Conservation (phyloP, 2,797 vertebrate genomes). For the Microctenopoma lineatum region DNA sequence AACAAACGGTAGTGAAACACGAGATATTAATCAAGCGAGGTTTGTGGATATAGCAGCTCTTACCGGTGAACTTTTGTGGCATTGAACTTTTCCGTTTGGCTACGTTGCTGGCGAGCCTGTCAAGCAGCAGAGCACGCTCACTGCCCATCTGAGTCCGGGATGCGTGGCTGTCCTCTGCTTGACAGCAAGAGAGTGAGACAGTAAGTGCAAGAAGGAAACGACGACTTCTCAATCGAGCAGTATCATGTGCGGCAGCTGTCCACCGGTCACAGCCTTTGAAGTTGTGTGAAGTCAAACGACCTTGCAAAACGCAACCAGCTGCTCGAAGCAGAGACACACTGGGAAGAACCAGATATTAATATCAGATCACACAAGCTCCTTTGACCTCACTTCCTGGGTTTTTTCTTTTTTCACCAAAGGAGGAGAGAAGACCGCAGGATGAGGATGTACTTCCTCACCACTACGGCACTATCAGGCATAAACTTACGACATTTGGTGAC, state of each 20-base stretch:
- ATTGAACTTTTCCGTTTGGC: slow-evolving; percentile 96
- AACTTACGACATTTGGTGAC: slow-evolving; percentile 69
- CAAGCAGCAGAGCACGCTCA: slow-evolving; percentile 92
- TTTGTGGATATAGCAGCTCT: slow-evolving; percentile 64
- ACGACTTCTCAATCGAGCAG: slow-evolving; percentile 15
- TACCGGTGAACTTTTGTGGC: slow-evolving; percentile 97
- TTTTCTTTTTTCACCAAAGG: slow-evolving; percentile 51
- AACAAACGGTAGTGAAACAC: not conserved
- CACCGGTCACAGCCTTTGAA: slow-evolving; percentile 8
- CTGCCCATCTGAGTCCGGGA: slow-evolving; percentile 90
- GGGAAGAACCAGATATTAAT: slow-evolving; percentile 58
- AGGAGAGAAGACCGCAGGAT: slow-evolving; percentile 69
- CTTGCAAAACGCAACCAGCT: slow-evolving; percentile 8
- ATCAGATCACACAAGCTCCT: slow-evolving; percentile 48
- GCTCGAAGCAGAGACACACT: slow-evolving; percentile 6
- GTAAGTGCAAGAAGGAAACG: slow-evolving; percentile 23
- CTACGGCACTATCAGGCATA: slow-evolving; percentile 54
- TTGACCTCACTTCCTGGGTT: slow-evolving; percentile 76
- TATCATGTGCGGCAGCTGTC: slow-evolving; percentile 37
- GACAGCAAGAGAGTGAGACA: slow-evolving; percentile 49
- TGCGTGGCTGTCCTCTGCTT: slow-evolving; percentile 82
- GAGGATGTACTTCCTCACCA: slow-evolving; percentile 80
- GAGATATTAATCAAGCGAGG: not conserved
- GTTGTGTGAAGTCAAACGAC: slow-evolving; percentile 3
- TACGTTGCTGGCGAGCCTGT: slow-evolving; percentile 95